phyloP scores from a whole-genome alignment of 2,888 invertebrate species.

The Brachyopa scutellaris region DNA sequence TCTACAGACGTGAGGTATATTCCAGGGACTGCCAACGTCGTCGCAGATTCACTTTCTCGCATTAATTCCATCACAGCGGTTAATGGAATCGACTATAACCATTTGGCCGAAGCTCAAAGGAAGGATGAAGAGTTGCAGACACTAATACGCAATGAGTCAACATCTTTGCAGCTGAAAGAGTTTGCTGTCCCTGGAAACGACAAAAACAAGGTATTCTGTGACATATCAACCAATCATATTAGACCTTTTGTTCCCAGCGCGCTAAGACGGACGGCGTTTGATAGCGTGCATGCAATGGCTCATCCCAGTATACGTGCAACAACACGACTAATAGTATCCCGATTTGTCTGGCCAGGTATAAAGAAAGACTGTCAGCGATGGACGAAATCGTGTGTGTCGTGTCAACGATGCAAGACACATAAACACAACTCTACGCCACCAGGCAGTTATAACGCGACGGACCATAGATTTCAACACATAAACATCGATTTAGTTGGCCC shows the following conservation, averaged over 20 bases:
- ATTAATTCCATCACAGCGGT: neutral
- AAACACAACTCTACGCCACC: neutral
- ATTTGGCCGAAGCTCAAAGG: neutral
- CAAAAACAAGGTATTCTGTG: neutral
- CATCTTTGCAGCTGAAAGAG: neutral
- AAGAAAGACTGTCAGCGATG: neutral
- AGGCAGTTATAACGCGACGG: neutral
- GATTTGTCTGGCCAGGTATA: neutral
- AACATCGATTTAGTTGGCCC: neutral
- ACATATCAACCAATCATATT: neutral
- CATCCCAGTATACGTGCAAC: neutral
- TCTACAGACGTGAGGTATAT: slow-evolving; percentile 19
- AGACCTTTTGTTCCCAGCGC: neutral
- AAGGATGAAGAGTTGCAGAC: neutral
- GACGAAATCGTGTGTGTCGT: neutral
- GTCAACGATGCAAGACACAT: neutral
- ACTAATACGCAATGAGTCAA: neutral
- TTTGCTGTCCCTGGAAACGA: neutral
- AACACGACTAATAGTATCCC: neutral
- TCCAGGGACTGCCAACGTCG: neutral
- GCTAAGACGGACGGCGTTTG: neutral
- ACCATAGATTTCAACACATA: neutral
- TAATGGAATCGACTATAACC: neutral
- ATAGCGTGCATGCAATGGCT: neutral
- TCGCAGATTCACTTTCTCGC: neutral